Percentiles rank a stretch among this genome's conserved stretches.
Evolutionary conservation across 2,797 vertebrate species (phyloP).

Genomic region (Nannoperca australis): DNA sequence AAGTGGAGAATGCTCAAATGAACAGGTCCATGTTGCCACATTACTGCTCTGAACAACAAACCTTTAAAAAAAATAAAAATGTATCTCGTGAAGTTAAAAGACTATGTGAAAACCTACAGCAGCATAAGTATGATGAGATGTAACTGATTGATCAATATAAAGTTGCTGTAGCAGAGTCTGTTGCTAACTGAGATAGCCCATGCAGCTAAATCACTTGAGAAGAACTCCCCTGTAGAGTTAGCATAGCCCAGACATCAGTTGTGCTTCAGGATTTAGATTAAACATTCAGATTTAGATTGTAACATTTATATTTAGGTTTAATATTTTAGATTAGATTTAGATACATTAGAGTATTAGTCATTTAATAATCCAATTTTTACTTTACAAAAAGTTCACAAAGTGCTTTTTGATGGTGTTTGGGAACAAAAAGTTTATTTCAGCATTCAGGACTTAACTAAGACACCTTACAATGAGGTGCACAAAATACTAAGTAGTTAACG

Average conservation of each 20-base stretch:
- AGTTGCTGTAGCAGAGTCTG: not conserved
- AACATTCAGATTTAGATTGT: too few relatives aligned
- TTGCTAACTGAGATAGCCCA: not conserved
- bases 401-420: not conserved
- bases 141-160: not conserved
- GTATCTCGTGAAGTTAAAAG: not conserved
- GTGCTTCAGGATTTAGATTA: too few relatives aligned
- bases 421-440: not conserved
- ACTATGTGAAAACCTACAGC: not conserved
- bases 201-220: not conserved
- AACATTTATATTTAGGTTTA: not conserved
- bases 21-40: conserved; percentile 29
- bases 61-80: not conserved
- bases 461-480: not conserved
- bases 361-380: not conserved
- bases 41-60: conserved; percentile 5
- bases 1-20: conserved; percentile 29
- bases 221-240: not conserved
- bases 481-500: not conserved
- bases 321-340: too few relatives aligned
- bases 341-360: too few relatives aligned
- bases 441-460: not conserved
- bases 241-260: not conserved
- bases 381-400: not conserved
- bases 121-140: not conserved